These are phyloP conservation scores for Fringilla coelebs DNA, from an alignment of 2,797 vertebrate genomes.

Conservation along the genomic window DNA sequence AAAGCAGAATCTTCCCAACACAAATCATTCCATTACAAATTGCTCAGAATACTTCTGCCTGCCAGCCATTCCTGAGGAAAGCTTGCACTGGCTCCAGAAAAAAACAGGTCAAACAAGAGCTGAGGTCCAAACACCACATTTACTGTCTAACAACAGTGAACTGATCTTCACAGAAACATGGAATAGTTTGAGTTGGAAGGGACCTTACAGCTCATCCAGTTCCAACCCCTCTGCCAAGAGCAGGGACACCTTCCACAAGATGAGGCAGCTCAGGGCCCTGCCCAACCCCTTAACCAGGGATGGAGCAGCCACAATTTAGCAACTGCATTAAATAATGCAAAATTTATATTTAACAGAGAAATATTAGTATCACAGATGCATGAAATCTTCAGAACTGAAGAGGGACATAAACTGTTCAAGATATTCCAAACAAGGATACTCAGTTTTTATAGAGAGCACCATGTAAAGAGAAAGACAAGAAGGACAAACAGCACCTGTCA, in stretches of 20 bases:
- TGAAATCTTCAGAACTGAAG: not conserved
- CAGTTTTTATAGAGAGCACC: not conserved
- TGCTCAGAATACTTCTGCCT: not conserved
- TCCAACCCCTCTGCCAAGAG: not conserved
- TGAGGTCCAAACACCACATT: not conserved
- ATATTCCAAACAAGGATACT: not conserved
- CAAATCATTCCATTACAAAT: not conserved
- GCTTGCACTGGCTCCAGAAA: not conserved
- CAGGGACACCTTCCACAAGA: not conserved
- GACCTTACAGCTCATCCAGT: not conserved
- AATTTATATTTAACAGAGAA: not conserved
- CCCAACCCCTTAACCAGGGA: not conserved
- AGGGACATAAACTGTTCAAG: not conserved
- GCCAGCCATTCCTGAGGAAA: not conserved
- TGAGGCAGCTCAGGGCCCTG: not conserved
- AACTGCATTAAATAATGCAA: not conserved
- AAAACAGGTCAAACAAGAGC: not conserved
- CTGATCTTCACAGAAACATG: not conserved
- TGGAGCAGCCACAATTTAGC: not conserved
- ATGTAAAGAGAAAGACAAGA: not conserved
- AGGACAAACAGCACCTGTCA: constrained; percentile 78
- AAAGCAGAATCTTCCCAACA: not conserved
- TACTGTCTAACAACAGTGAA: not conserved
- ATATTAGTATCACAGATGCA: not conserved
- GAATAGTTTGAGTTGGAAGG: not conserved